phyloP scores from a whole-genome alignment of 1,140 invertebrate species.

The Apocrypta bakeri region DNA sequence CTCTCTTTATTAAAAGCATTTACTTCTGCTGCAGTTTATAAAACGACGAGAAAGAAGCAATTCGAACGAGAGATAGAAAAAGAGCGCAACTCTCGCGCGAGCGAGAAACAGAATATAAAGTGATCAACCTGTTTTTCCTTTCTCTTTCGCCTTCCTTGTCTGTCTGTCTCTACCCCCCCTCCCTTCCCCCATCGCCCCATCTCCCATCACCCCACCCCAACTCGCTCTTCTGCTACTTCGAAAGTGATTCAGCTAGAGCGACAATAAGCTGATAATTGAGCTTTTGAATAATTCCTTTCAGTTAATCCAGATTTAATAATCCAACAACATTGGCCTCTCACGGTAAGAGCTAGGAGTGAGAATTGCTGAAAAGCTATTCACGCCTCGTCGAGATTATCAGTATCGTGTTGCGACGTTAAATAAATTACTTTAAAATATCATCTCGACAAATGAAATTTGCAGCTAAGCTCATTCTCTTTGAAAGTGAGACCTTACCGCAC shows the following conservation, averaged over 20 bases:
- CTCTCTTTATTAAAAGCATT: not conserved
- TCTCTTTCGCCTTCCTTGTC: constrained; percentile 12
- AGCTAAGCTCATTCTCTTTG: too few species aligned
- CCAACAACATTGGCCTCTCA: not conserved
- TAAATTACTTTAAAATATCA: not conserved
- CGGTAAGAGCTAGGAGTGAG: too few species aligned
- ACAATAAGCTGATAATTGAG: constrained; percentile 72
- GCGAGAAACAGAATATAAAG: not conserved
- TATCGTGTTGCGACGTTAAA: not conserved
- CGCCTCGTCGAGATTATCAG: too few species aligned
- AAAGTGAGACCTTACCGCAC: too few species aligned
- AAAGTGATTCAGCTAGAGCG: constrained; percentile 64
- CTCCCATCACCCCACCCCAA: too few species aligned
- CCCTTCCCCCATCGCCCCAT: too few species aligned
- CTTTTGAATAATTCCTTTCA: constrained; percentile 69
- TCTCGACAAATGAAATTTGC: too few species aligned
- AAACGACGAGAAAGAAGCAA: constrained; percentile 1
- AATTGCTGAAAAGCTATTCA: too few species aligned
- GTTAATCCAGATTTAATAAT: constrained; percentile 60
- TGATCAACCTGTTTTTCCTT: not conserved
- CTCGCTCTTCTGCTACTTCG: too few species aligned
- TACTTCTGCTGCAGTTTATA: constrained; percentile 26
- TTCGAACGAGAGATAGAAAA: constrained; percentile 9
- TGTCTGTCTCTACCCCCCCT: constrained; percentile 58
- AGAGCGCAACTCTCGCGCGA: not conserved